Evolutionary conservation across 2,797 vertebrate genomes (phyloP).

Genomic region (Otolemur crassicaudatus): DNA sequence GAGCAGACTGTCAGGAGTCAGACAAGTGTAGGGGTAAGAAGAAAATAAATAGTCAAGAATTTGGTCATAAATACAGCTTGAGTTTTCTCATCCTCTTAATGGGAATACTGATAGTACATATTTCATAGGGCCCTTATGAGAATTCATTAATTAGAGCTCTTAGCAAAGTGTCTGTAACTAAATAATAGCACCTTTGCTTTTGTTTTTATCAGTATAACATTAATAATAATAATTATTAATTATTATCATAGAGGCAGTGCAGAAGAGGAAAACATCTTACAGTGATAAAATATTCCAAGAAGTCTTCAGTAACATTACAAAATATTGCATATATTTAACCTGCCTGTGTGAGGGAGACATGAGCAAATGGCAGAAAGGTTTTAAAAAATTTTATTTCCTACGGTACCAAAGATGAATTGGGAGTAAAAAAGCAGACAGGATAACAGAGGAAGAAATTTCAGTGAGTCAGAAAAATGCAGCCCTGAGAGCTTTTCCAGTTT

Average conservation of each 20-base stretch:
- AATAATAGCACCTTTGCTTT: constrained; percentile 14
- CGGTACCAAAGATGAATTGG: neutral
- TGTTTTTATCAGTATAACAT: neutral
- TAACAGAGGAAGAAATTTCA: constrained; percentile 52
- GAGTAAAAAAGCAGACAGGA: constrained; percentile 24
- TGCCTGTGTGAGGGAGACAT: constrained; percentile 14
- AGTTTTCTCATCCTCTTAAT: neutral
- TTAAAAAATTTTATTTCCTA: constrained; percentile 23
- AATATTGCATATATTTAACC: neutral
- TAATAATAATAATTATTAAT: neutral
- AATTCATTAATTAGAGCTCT: constrained; percentile 44
- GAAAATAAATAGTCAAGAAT: neutral
- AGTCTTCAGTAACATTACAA: neutral
- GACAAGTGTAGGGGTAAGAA: neutral
- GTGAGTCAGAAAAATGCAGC: neutral
- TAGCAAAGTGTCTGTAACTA: constrained; percentile 10
- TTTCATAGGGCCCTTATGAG: neutral
- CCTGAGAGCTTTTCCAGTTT: neutral
- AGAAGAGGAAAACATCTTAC: neutral
- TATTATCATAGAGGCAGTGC: neutral
- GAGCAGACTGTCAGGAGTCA: neutral
- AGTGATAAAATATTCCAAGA: neutral
- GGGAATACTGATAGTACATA: neutral
- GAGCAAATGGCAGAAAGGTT: neutral
- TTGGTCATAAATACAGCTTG: neutral